A percentile compares a stretch with the other conserved stretches of the same genome.
Conservation (phyloP, 2,113 vertebrate genomes). For the Phylloscopus whistleri region DNA sequence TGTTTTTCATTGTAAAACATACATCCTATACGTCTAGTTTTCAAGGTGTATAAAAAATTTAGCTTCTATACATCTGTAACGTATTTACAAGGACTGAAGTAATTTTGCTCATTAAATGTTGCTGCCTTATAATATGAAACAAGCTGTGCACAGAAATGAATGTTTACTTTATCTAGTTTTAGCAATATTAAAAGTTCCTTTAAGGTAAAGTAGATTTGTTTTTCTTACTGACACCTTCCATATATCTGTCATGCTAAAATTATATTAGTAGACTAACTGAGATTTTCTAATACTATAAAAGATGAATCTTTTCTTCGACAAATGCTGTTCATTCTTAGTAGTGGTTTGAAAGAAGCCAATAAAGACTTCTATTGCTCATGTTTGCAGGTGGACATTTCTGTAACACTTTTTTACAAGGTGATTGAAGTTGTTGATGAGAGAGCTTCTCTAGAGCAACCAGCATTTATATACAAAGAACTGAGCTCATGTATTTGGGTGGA, state of each 20-base stretch:
- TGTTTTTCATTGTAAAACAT: not conserved
- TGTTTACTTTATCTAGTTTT: not conserved
- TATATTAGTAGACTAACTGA: not conserved
- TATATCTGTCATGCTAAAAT: not conserved
- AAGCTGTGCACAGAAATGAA: not conserved
- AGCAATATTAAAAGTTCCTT: not conserved
- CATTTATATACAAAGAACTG: not conserved
- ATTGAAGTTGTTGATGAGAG: not conserved
- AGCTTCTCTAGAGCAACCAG: not conserved
- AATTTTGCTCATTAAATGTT: not conserved
- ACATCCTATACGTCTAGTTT: not conserved
- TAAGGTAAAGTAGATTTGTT: not conserved
- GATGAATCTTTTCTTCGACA: not conserved
- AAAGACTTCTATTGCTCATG: not conserved
- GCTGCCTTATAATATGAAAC: not conserved
- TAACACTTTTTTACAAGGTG: not conserved
- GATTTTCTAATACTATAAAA: not conserved
- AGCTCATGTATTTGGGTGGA: not conserved
- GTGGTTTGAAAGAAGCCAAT: not conserved
- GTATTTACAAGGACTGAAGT: not conserved
- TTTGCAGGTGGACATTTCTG: not conserved
- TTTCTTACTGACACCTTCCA: not conserved
- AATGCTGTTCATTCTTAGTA: not conserved
- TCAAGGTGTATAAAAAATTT: not conserved
- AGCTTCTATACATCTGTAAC: not conserved